phyloP scores from a whole-genome alignment of 2,113 vertebrate species.

The Callipepla californica region DNA sequence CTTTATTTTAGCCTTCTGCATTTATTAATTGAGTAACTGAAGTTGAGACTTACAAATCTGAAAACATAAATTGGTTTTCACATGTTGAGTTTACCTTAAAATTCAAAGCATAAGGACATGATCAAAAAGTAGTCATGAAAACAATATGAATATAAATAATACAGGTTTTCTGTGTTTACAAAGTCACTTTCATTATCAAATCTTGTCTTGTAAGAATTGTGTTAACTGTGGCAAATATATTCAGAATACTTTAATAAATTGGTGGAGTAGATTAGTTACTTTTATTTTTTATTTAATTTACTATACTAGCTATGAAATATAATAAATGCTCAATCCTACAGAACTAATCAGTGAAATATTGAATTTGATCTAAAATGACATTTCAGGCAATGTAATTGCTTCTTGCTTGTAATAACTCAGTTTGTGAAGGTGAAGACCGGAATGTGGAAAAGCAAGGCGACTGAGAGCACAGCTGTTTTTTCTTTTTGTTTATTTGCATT shows the following conservation, averaged over 20 bases:
- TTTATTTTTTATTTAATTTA: too few species aligned
- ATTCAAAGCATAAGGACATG: neutral
- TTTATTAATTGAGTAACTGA: neutral
- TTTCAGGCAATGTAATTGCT: fast-evolving
- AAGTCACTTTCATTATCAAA: neutral
- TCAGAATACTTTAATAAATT: neutral
- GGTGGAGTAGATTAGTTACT: neutral
- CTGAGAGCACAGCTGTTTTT: fast-evolving
- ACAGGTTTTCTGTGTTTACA: neutral
- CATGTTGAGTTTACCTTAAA: neutral
- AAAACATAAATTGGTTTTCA: neutral
- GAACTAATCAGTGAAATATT: neutral
- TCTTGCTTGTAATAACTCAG: neutral
- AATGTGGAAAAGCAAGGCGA: neutral
- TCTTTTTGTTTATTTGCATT: fast-evolving
- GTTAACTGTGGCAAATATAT: neutral
- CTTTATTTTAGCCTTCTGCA: neutral
- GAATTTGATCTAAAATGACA: neutral
- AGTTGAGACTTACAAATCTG: neutral
- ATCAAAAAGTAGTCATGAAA: neutral
- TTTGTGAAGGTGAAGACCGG: neutral
- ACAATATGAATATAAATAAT: neutral
- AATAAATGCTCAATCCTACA: neutral
- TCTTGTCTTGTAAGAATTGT: neutral
- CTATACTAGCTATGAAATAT: neutral